A percentile compares a stretch with the other conserved stretches of the same genome.
phyloP scores from a whole-genome alignment of 2,888 invertebrate genomes.

The Oligia fasciuncula region DNA sequence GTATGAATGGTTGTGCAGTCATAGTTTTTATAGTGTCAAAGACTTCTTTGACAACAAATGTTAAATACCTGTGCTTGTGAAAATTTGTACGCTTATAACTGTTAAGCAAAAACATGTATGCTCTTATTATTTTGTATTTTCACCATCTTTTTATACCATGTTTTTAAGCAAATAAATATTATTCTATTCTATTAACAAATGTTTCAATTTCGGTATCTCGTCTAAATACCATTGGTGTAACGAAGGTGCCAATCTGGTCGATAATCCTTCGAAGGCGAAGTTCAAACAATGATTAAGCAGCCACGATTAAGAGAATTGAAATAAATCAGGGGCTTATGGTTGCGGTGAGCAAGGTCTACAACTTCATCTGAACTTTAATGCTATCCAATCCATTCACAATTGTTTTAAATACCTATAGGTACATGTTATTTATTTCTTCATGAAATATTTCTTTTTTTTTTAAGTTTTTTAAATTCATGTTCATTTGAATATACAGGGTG shows the following conservation, averaged over 20 bases:
- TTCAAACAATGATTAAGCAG: slow-evolving; percentile 16
- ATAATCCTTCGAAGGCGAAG: background rate
- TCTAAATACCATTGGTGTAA: background rate
- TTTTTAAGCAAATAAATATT: too few relatives aligned
- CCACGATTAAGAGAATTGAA: slow-evolving; percentile 21
- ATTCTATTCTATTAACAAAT: background rate
- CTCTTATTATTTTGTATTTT: too few relatives aligned
- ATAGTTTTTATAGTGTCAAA: too few relatives aligned
- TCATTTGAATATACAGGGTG: too few relatives aligned
- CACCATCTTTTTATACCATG: too few relatives aligned
- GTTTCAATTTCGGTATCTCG: background rate
- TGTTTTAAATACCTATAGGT: background rate
- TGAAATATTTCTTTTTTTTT: background rate
- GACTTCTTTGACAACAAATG: too few relatives aligned
- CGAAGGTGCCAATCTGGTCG: background rate
- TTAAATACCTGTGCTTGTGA: too few relatives aligned
- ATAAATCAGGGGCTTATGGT: slow-evolving; percentile 22
- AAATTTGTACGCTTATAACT: too few relatives aligned
- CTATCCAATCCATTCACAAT: slow-evolving; percentile 7
- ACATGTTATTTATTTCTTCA: background rate
- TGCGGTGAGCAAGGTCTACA: slow-evolving; percentile 25
- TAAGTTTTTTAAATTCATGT: background rate
- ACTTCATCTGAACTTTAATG: slow-evolving; percentile 13
- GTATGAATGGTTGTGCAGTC: too few relatives aligned
- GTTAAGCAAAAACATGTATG: too few relatives aligned